phyloP scores from a whole-genome alignment of 2,888 invertebrate genomes.

The Lasioglossum morio region DNA sequence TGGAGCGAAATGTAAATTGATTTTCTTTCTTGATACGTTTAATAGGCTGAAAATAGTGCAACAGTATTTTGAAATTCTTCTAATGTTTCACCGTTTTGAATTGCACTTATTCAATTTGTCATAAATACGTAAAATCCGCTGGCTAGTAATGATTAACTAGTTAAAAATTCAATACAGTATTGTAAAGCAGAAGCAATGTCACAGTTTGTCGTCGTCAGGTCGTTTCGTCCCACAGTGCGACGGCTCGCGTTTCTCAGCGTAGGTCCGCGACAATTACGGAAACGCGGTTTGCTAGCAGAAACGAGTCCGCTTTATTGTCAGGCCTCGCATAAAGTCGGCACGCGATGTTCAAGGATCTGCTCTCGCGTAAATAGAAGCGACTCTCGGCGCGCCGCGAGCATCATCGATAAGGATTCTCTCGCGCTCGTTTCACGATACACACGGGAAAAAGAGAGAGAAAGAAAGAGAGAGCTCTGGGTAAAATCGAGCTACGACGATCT shows the following conservation, averaged over 20 bases:
- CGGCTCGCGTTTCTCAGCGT: background rate
- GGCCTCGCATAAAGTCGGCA: background rate
- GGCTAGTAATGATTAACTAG: too few species aligned
- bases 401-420: conserved; percentile 44
- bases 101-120: too few species aligned
- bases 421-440: conserved; percentile 31
- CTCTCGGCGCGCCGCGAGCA: conserved; percentile 2
- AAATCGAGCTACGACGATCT: conserved; percentile 61
- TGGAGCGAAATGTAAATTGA: too few species aligned
- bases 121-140: too few species aligned
- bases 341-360: background rate
- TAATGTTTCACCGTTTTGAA: too few species aligned
- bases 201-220: too few species aligned
- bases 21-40: too few species aligned
- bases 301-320: background rate
- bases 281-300: background rate
- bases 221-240: too few species aligned
- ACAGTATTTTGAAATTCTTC: too few species aligned
- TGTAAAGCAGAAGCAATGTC: too few species aligned
- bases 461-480: conserved; percentile 21
- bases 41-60: too few species aligned
- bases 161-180: too few species aligned
- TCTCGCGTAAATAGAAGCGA: conserved; percentile 19
- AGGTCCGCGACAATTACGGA: background rate
- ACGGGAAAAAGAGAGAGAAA: background rate